Percentiles rank a stretch among this genome's conserved stretches.
Conservation (phyloP, 2,113 vertebrate genomes). For the Chamaea fasciata region DNA sequence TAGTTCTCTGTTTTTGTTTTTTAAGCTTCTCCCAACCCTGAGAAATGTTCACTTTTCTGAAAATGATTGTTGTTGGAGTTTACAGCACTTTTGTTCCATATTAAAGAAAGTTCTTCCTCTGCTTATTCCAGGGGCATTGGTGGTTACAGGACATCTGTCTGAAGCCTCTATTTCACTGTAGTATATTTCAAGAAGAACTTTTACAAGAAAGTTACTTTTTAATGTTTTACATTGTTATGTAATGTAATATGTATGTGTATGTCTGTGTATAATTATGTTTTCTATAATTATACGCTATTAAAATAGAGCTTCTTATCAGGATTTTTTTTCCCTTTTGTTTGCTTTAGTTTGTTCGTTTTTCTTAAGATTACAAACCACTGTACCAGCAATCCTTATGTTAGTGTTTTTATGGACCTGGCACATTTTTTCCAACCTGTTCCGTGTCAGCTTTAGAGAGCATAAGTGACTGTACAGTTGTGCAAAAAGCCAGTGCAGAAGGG, state of each 20-base stretch:
- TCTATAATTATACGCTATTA: slow-evolving; percentile 60
- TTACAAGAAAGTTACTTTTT: slow-evolving; percentile 73
- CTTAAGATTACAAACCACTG: slow-evolving; percentile 61
- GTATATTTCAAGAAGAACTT: slow-evolving; percentile 72
- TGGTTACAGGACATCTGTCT: slow-evolving; percentile 63
- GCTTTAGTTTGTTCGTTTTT: slow-evolving; percentile 30
- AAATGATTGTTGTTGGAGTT: slow-evolving; percentile 55
- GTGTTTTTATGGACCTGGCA: slow-evolving; percentile 20
- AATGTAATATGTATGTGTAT: slow-evolving; percentile 61
- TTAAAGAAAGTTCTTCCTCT: slow-evolving; percentile 65
- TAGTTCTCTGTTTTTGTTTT: slow-evolving; percentile 25
- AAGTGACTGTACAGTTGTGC: not conserved
- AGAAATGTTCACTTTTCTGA: slow-evolving; percentile 46
- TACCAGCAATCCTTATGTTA: slow-evolving; percentile 27
- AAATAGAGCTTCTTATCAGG: slow-evolving; percentile 54
- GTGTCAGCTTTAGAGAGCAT: not conserved
- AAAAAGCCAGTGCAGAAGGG: not conserved
- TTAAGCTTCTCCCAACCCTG: slow-evolving; percentile 55
- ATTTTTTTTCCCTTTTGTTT: slow-evolving; percentile 15
- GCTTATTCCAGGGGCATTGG: slow-evolving; percentile 65
- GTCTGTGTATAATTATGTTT: slow-evolving; percentile 60
- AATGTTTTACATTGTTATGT: slow-evolving; percentile 68
- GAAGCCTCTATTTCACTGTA: slow-evolving; percentile 64
- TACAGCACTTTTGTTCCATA: slow-evolving; percentile 25
- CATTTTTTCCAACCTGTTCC: not conserved